These are phyloP conservation scores for Drosophila buzzatii DNA, from an alignment of 2,888 invertebrate genomes.

Conservation along the genomic window DNA sequence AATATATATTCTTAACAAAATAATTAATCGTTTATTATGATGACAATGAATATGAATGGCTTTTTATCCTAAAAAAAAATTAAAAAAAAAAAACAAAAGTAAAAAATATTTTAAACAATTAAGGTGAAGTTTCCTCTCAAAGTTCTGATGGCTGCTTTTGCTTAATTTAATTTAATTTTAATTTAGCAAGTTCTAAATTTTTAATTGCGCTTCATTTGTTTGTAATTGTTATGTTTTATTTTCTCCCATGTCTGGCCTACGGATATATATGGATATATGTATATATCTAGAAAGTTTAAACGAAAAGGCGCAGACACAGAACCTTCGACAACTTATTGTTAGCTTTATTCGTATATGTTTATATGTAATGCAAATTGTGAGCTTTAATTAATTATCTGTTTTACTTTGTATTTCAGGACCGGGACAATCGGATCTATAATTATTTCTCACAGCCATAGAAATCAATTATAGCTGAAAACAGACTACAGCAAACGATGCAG, in stretches of 20 bases:
- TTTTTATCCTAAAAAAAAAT: constrained; percentile 60
- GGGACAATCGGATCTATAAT: constrained; percentile 88
- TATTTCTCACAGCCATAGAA: constrained; percentile 85
- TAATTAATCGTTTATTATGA: constrained; percentile 73
- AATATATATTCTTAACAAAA: constrained; percentile 63
- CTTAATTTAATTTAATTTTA: background rate
- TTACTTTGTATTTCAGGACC: constrained; percentile 86
- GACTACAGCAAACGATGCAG: constrained; percentile 44
- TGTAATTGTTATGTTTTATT: constrained; percentile 22
- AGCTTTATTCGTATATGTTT: constrained; percentile 72
- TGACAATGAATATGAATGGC: constrained; percentile 73
- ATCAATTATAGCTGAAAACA: constrained; percentile 83
- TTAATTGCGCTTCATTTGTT: constrained; percentile 51
- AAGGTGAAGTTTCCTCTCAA: constrained; percentile 85
- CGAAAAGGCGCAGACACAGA: constrained; percentile 35
- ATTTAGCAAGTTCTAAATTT: constrained; percentile 42
- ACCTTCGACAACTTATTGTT: constrained; percentile 61
- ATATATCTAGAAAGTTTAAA: constrained; percentile 33
- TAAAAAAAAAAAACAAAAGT: constrained; percentile 27
- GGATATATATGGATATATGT: constrained; percentile 16
- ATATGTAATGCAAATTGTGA: background rate
- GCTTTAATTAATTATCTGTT: constrained; percentile 22
- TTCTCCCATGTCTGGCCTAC: constrained; percentile 36
- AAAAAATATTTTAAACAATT: constrained; percentile 60
- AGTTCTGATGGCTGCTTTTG: constrained; percentile 59